Percentiles rank a stretch among this genome's conserved stretches.
Evolutionary conservation across 1,140 invertebrate genomes (phyloP).

Genomic region (Daktulosphaira vitifoliae): DNA sequence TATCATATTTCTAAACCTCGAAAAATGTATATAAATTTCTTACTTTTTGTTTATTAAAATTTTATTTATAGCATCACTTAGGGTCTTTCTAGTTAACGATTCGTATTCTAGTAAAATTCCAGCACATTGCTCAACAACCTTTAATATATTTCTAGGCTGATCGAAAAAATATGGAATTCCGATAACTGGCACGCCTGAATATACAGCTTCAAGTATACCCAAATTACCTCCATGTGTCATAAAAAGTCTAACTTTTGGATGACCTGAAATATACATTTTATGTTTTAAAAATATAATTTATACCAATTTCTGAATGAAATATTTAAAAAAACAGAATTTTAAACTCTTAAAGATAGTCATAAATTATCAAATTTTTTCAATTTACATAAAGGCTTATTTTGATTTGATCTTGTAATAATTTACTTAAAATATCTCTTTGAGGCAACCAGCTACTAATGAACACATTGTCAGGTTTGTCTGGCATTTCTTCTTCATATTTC

Average conservation of each 20-base stretch:
- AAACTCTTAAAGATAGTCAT: too few relatives aligned
- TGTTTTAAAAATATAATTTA: too few relatives aligned
- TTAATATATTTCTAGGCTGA: slow-evolving; percentile 47
- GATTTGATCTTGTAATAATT: too few relatives aligned
- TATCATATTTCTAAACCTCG: too few relatives aligned
- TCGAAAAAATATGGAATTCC: slow-evolving; percentile 58
- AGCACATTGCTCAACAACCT: slow-evolving; percentile 16
- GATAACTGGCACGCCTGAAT: slow-evolving; percentile 58
- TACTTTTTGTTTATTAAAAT: too few relatives aligned
- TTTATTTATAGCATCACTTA: slow-evolving; percentile 13
- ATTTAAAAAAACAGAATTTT: too few relatives aligned
- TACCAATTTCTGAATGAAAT: too few relatives aligned
- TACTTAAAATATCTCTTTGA: slow-evolving; percentile 54
- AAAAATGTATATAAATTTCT: too few relatives aligned
- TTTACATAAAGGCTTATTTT: too few relatives aligned
- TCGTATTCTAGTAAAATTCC: slow-evolving; percentile 18
- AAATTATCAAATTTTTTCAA: too few relatives aligned
- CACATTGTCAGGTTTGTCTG: slow-evolving; percentile 51
- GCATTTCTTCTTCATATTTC: slow-evolving; percentile 49
- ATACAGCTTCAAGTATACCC: slow-evolving; percentile 63
- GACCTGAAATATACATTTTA: too few relatives aligned
- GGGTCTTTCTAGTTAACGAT: background rate
- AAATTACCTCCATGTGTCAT: slow-evolving; percentile 63
- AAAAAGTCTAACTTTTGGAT: slow-evolving; percentile 57
- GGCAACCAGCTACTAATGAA: slow-evolving; percentile 52